These are phyloP conservation scores for Phyto melanocephala DNA, from an alignment of 2,888 invertebrate species.

Conservation along the genomic window DNA sequence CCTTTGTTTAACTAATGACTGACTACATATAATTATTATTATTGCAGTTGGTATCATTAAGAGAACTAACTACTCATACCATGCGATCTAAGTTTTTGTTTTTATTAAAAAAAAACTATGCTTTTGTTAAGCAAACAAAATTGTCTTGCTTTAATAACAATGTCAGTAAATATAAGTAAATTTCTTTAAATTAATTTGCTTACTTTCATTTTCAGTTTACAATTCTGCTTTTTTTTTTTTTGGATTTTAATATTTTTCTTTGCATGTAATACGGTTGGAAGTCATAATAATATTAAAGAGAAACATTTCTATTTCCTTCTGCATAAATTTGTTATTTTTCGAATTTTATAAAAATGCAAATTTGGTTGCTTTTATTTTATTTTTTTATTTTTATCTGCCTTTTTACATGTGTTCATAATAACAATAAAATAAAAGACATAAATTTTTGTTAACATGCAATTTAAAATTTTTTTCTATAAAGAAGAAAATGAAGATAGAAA, in stretches of 20 bases:
- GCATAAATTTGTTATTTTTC: conserved; percentile 42
- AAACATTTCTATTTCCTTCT: conserved; percentile 43
- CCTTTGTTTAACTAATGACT: conserved; percentile 6
- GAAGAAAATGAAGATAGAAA: conserved; percentile 6
- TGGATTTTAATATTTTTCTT: background rate
- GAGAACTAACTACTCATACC: background rate
- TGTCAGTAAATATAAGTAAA: background rate
- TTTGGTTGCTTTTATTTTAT: conserved; percentile 13
- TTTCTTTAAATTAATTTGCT: conserved; percentile 20
- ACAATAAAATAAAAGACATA: background rate
- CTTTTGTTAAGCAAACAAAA: background rate
- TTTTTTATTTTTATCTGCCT: background rate
- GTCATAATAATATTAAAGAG: conserved; percentile 8
- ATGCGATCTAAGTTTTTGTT: background rate
- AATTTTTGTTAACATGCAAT: conserved; percentile 47
- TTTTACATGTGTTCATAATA: conserved; percentile 15
- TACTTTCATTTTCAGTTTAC: conserved; percentile 45
- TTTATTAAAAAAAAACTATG: background rate
- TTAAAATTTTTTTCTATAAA: conserved; percentile 42
- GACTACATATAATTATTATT: too few species aligned
- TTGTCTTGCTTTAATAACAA: background rate
- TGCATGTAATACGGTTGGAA: background rate
- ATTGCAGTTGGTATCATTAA: background rate
- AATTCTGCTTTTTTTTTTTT: too few species aligned
- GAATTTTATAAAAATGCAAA: conserved; percentile 42